Evolutionary conservation across 2,888 invertebrate species (phyloP).

Genomic region (Onchidella celtica): DNA sequence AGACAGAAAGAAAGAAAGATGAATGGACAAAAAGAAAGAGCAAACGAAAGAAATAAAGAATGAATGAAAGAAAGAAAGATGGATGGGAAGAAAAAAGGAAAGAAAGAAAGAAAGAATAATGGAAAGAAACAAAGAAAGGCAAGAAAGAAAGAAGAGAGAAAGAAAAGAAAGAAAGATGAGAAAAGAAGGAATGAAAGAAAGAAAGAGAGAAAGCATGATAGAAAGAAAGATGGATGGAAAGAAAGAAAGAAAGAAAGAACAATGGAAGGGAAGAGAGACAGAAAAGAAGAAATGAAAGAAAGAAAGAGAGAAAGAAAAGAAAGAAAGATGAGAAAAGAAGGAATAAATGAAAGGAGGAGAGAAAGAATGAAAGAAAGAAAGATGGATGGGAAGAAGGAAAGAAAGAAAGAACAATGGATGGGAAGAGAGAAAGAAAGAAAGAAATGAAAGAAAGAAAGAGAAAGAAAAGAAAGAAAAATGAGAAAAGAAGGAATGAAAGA

Average conservation of each 20-base stretch:
- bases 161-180: constrained; percentile 15
- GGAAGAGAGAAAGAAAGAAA: constrained; percentile 7
- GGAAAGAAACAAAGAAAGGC: not conserved
- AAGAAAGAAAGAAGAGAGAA: constrained; percentile 23
- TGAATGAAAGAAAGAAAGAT: not conserved
- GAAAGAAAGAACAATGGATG: constrained; percentile 4
- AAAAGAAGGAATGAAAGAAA: constrained; percentile 9
- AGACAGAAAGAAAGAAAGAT: not conserved
- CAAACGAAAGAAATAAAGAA: not conserved
- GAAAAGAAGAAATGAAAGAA: not conserved
- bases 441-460: not conserved
- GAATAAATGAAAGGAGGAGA: constrained; percentile 4
- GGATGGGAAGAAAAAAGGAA: not conserved
- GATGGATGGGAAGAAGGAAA: not conserved
- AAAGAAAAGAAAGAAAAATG: not conserved
- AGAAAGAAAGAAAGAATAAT: not conserved
- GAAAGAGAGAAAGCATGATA: no score
- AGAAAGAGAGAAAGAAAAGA: not conserved
- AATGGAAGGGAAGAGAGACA: not conserved
- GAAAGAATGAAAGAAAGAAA: not conserved
- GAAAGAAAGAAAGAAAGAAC: no score
- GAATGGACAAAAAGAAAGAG: not conserved
- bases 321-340: not conserved
- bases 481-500: constrained; percentile 19
- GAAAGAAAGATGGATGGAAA: no score